Percentiles rank a stretch among this genome's conserved stretches.
These are phyloP conservation scores for Hemicordylus capensis DNA, from an alignment of 2,113 vertebrate genomes.

Conservation along the genomic window DNA sequence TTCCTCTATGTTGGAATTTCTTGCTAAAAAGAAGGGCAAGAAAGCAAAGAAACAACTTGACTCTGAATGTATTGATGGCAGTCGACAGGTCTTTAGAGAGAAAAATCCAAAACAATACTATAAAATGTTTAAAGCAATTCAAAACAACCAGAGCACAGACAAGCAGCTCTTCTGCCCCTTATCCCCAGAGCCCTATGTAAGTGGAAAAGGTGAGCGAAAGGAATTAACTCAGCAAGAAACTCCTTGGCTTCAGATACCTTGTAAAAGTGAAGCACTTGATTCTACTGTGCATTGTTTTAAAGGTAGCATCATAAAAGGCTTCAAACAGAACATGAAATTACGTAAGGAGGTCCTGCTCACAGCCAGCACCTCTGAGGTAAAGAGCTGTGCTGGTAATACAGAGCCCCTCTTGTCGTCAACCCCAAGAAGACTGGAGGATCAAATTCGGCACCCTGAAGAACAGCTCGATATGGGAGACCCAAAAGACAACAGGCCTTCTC, in stretches of 20 bases:
- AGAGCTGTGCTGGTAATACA: slow-evolving; percentile 61
- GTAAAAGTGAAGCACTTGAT: slow-evolving; percentile 15
- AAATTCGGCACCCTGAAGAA: slow-evolving; percentile 37
- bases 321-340: slow-evolving; percentile 38
- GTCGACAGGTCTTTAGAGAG: slow-evolving; percentile 17
- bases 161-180: not conserved
- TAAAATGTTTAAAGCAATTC: not conserved
- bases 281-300: slow-evolving; percentile 37
- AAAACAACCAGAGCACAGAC: not conserved
- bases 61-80: not conserved
- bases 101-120: slow-evolving; percentile 5
- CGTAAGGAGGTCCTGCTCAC: slow-evolving; percentile 47
- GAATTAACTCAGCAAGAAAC: not conserved
- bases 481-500: slow-evolving; percentile 41
- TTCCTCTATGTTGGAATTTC: slow-evolving; percentile 9
- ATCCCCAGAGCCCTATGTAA: not conserved
- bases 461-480: slow-evolving; percentile 33
- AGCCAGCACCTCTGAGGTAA: slow-evolving; percentile 40
- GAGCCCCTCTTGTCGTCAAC: slow-evolving; percentile 64
- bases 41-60: not conserved
- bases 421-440: slow-evolving; percentile 30
- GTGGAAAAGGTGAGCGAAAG: not conserved
- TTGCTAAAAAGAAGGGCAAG: slow-evolving; percentile 43
- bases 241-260: not conserved
- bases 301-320: not conserved